These are phyloP conservation scores for Bucorvus abyssinicus DNA, from an alignment of 2,797 vertebrate species.

Conservation along the genomic window DNA sequence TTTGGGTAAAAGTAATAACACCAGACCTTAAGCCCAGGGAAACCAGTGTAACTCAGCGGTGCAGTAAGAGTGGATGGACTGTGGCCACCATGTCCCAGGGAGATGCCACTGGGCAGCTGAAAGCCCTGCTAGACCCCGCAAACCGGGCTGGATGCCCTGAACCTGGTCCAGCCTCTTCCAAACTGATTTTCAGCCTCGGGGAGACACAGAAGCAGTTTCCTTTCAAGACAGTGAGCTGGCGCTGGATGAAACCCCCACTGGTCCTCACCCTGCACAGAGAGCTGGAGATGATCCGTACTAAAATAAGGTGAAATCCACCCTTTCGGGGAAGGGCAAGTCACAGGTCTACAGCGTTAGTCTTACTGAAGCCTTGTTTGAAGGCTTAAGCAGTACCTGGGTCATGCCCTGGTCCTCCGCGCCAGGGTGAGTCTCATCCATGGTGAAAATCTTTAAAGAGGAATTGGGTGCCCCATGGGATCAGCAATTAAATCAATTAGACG, in stretches of 20 bases:
- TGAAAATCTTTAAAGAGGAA: constrained; percentile 21
- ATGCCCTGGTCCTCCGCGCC: not conserved
- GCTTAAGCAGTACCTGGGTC: constrained; percentile 18
- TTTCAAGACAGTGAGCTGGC: not conserved
- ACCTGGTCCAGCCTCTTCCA: not conserved
- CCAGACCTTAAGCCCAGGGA: not conserved
- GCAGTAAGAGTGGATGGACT: not conserved
- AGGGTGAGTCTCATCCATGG: not conserved
- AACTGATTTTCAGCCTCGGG: not conserved
- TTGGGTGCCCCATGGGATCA: constrained; percentile 7
- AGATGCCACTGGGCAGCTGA: not conserved
- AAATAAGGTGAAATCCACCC: not conserved
- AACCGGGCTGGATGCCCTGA: not conserved
- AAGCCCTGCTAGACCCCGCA: not conserved
- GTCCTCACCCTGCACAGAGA: not conserved
- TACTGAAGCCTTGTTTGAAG: not conserved
- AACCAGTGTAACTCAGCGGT: not conserved
- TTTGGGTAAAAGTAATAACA: not conserved
- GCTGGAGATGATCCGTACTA: not conserved
- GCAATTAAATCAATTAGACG: constrained; percentile 26
- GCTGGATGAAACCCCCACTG: not conserved
- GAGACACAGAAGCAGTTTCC: not conserved
- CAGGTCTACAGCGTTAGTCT: not conserved
- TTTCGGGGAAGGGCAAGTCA: not conserved
- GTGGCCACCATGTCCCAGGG: not conserved